Evolutionary conservation across 2,797 vertebrate species (phyloP).

Genomic region (Neosilurus hyrtlii): DNA sequence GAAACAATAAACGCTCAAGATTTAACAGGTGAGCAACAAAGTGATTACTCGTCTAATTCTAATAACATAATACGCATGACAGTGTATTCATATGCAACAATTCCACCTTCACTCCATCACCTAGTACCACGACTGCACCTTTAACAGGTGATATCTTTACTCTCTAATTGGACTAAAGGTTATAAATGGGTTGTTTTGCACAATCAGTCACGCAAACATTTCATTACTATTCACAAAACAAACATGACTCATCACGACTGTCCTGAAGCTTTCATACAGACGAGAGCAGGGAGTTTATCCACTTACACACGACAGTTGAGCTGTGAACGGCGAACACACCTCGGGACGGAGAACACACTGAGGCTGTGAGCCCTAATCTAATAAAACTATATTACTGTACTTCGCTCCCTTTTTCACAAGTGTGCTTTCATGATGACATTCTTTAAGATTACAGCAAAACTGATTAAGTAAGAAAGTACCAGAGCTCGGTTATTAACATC

Average conservation of each 20-base stretch:
- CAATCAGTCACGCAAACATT: background rate
- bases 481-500: background rate
- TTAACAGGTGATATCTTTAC: background rate
- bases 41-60: too few species aligned
- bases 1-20: background rate
- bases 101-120: background rate
- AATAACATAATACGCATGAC: background rate
- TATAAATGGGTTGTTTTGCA: background rate
- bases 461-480: too few species aligned
- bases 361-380: background rate
- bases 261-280: background rate
- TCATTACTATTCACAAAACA: constrained; percentile 8
- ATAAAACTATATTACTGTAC: background rate
- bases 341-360: too few species aligned
- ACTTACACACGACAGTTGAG: background rate
- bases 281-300: background rate
- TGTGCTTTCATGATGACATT: too few species aligned
- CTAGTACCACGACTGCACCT: background rate
- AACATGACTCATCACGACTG: background rate
- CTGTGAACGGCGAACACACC: background rate
- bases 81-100: background rate
- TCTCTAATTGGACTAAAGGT: background rate
- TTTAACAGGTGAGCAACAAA: too few species aligned
- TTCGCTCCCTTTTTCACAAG: background rate
- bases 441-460: too few species aligned